Percentiles rank a stretch among this genome's conserved stretches.
phyloP scores from a whole-genome alignment of 2,113 vertebrate genomes.

The Halcyon senegalensis region DNA sequence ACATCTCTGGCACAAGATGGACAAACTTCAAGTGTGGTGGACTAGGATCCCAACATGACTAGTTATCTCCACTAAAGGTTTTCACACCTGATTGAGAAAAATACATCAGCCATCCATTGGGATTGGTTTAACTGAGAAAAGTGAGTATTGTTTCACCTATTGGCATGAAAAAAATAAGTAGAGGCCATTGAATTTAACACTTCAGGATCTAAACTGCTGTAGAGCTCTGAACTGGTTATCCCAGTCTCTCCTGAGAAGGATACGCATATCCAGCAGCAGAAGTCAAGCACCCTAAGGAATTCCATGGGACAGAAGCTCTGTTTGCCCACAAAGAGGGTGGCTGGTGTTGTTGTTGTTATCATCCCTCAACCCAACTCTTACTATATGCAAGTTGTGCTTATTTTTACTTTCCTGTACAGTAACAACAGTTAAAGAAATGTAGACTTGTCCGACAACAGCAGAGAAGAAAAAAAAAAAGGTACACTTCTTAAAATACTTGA shows the following conservation, averaged over 20 bases:
- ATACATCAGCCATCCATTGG: not conserved
- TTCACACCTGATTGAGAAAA: not conserved
- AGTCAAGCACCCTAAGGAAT: not conserved
- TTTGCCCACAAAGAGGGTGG: rapidly evolving
- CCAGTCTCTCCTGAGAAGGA: not conserved
- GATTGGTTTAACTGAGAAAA: not conserved
- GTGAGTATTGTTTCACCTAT: not conserved
- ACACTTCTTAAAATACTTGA: not conserved
- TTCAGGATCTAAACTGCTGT: not conserved
- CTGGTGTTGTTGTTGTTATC: too few species aligned
- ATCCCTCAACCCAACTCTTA: not conserved
- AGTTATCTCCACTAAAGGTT: not conserved
- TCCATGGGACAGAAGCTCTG: not conserved
- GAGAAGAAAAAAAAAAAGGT: rapidly evolving
- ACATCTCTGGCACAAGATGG: not conserved
- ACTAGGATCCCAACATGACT: not conserved
- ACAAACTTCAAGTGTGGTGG: not conserved
- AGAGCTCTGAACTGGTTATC: not conserved
- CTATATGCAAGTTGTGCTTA: not conserved
- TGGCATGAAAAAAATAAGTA: not conserved
- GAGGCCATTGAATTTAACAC: not conserved
- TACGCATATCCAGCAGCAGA: not conserved
- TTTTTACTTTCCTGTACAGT: not conserved
- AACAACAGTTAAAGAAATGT: not conserved
- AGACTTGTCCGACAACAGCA: not conserved